These are phyloP conservation scores for Ellobium chinense DNA, from an alignment of 2,888 invertebrate genomes.

Conservation along the genomic window DNA sequence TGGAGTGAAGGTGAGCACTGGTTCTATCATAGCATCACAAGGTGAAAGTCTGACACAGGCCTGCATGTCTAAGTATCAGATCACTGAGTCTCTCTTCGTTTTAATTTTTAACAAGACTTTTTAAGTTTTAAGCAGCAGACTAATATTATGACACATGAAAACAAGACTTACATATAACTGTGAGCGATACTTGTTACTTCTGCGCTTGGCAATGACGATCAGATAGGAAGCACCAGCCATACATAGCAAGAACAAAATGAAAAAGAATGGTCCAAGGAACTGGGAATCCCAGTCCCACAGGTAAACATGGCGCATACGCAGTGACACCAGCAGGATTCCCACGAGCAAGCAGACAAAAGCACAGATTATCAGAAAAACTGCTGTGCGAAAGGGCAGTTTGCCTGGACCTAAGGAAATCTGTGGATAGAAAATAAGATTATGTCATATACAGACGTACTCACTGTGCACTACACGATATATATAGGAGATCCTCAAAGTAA, in stretches of 20 bases:
- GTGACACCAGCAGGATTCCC: conserved; percentile 63
- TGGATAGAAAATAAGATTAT: too few relatives aligned
- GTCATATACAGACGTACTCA: too few relatives aligned
- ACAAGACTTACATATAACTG: conserved; percentile 70
- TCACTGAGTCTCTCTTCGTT: too few relatives aligned
- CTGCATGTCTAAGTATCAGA: too few relatives aligned
- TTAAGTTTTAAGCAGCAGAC: neutral
- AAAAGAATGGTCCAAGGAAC: conserved; percentile 68
- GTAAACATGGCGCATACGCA: conserved; percentile 70
- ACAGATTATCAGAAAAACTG: conserved; percentile 52
- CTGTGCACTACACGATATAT: too few relatives aligned
- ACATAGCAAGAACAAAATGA: conserved; percentile 60
- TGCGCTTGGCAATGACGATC: conserved; percentile 59
- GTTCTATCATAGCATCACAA: neutral
- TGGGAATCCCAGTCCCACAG: conserved; percentile 67
- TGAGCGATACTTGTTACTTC: conserved; percentile 65
- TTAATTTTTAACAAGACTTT: neutral
- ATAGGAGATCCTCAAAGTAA: too few relatives aligned
- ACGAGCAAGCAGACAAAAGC: conserved; percentile 58
- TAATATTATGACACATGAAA: neutral
- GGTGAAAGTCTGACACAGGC: too few relatives aligned
- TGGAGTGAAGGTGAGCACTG: too few relatives aligned
- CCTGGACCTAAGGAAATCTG: conserved; percentile 64
- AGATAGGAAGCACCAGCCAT: conserved; percentile 60
- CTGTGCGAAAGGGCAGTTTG: conserved; percentile 56